phyloP scores from a whole-genome alignment of 2,113 vertebrate species.

The Heloderma charlesbogerti region DNA sequence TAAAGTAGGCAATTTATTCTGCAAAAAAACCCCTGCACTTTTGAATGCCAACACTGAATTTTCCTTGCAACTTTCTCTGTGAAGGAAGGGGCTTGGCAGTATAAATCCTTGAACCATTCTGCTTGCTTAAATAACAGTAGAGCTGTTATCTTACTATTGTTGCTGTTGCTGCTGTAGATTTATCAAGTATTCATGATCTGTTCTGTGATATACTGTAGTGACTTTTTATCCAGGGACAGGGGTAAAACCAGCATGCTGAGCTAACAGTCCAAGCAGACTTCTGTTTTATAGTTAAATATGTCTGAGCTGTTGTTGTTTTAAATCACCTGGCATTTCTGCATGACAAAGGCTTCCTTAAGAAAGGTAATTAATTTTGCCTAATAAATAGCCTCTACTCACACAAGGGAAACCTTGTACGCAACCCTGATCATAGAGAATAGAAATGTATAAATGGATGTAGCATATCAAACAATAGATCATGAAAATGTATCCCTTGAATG shows the following conservation, averaged over 20 bases:
- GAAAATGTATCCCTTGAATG: constrained; percentile 70
- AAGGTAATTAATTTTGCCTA: constrained; percentile 35
- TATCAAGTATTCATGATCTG: constrained; percentile 49
- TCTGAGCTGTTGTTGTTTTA: background rate
- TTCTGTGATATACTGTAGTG: constrained; percentile 17
- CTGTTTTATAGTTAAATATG: constrained; percentile 43
- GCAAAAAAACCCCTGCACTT: background rate
- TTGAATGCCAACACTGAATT: background rate
- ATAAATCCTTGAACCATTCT: constrained; percentile 41
- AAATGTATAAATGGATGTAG: constrained; percentile 56
- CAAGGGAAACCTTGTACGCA: constrained; percentile 34
- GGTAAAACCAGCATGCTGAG: constrained; percentile 35
- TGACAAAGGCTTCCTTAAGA: constrained; percentile 14
- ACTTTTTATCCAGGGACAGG: constrained; percentile 15
- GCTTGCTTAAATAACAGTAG: constrained; percentile 45
- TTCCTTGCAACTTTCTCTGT: background rate
- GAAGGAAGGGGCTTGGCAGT: background rate
- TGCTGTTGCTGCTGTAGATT: constrained; percentile 25
- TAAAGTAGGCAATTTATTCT: background rate
- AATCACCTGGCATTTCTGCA: background rate
- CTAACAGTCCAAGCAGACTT: constrained; percentile 24
- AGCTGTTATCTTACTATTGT: constrained; percentile 31
- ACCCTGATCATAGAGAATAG: background rate
- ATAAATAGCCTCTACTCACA: background rate
- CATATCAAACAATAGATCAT: constrained; percentile 60